Conservation (phyloP, 2,113 vertebrate species). For the Brachypteracias leptosomus region DNA sequence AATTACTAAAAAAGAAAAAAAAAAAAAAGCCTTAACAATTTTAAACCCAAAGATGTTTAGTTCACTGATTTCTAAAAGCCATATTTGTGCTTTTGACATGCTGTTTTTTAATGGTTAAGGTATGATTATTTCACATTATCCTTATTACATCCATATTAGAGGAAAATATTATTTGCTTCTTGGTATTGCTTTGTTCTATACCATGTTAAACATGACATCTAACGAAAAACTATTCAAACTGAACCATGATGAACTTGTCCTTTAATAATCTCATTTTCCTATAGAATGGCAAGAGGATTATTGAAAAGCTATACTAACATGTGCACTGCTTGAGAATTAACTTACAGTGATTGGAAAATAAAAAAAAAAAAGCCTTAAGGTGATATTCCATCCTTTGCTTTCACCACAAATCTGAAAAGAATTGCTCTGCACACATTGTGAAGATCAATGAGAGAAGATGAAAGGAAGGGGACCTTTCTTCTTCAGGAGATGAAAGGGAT, state of each 20-base stretch:
- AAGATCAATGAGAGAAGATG: neutral
- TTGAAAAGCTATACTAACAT: neutral
- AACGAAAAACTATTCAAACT: neutral
- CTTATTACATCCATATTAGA: neutral
- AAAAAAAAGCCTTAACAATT: neutral
- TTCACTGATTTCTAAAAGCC: neutral
- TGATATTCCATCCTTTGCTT: neutral
- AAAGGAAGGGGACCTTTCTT: neutral
- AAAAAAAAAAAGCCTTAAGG: neutral
- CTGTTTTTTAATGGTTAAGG: neutral
- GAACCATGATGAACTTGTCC: neutral
- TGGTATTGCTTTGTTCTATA: neutral
- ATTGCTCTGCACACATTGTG: neutral
- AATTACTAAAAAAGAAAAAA: neutral
- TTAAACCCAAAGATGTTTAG: neutral
- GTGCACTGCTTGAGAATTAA: neutral
- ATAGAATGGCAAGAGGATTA: neutral
- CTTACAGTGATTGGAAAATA: neutral
- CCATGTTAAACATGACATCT: neutral
- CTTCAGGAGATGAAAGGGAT: neutral
- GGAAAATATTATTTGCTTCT: neutral
- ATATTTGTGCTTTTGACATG: neutral
- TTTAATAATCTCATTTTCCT: neutral
- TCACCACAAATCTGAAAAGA: neutral
- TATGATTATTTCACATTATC: neutral